Conservation (phyloP, 2,888 invertebrate species). For the Drosophila meridionalis region DNA sequence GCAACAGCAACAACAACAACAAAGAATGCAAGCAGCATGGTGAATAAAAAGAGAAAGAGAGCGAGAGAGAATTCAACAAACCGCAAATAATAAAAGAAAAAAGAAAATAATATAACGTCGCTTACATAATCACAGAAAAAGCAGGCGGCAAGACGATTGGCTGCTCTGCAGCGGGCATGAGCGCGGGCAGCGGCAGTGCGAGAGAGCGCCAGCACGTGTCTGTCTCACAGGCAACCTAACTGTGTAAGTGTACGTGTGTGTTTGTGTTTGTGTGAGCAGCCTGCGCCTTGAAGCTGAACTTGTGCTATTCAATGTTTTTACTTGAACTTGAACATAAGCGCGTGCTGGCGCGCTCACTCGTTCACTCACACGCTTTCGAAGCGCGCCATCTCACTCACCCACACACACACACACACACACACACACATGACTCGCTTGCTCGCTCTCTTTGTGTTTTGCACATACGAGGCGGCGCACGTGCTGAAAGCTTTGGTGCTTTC, state of each 20-base stretch:
- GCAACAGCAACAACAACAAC: conserved; percentile 10
- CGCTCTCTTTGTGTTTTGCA: conserved; percentile 20
- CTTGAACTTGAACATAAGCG: conserved; percentile 73
- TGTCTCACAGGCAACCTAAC: conserved; percentile 35
- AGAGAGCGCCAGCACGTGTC: conserved; percentile 53
- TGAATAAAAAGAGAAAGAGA: not conserved
- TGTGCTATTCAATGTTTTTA: conserved; percentile 78
- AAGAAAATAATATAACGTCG: conserved; percentile 36
- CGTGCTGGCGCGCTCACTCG: conserved; percentile 31
- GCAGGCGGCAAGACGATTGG: conserved; percentile 15
- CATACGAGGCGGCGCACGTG: conserved; percentile 54
- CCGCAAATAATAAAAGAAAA: conserved; percentile 32
- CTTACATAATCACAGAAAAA: conserved; percentile 73
- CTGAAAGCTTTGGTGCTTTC: conserved; percentile 50
- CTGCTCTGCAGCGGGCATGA: conserved; percentile 22
- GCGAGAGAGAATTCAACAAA: conserved; percentile 24
- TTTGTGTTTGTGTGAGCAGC: conserved; percentile 31
- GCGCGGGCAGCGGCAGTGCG: conserved; percentile 14
- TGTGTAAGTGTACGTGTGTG: not conserved
- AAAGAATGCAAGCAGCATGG: conserved; percentile 9
- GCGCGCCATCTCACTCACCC: conserved; percentile 10
- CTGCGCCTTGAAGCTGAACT: conserved; percentile 76
- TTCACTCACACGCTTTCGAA: conserved; percentile 10
- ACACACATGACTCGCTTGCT: no score
- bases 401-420: not conserved